A percentile compares a stretch with the other conserved stretches of the same genome.
These are phyloP conservation scores for Ooceraea biroi DNA, from an alignment of 1,140 invertebrate genomes.

Conservation along the genomic window DNA sequence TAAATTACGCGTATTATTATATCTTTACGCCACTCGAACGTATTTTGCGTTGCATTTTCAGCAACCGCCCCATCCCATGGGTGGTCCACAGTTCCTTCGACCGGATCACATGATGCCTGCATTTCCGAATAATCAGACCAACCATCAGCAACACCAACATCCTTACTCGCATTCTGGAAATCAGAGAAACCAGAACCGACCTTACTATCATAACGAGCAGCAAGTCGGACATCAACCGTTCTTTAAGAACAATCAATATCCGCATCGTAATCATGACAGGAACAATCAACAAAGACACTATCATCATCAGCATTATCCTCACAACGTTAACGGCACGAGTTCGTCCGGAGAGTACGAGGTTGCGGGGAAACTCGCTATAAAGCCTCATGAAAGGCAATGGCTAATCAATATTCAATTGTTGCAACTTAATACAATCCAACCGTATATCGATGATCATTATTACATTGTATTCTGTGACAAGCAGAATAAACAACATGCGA, in stretches of 20 bases:
- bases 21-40: not conserved
- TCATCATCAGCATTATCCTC: slow-evolving; percentile 76
- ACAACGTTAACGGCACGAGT: slow-evolving; percentile 79
- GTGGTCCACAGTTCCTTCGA: slow-evolving; percentile 77
- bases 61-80: slow-evolving; percentile 79
- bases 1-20: not conserved
- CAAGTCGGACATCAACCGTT: slow-evolving; percentile 81
- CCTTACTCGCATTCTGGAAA: slow-evolving; percentile 82
- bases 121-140: slow-evolving; percentile 78
- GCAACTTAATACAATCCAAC: slow-evolving; percentile 94
- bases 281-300: slow-evolving; percentile 81
- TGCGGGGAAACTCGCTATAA: slow-evolving; percentile 93
- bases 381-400: slow-evolving; percentile 96
- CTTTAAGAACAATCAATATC: slow-evolving; percentile 84
- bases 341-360: slow-evolving; percentile 89
- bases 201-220: slow-evolving; percentile 79
- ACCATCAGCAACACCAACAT: slow-evolving; percentile 78
- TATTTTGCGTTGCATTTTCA: slow-evolving; percentile 33
- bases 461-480: slow-evolving; percentile 89
- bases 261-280: slow-evolving; percentile 80
- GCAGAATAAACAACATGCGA: slow-evolving; percentile 82
- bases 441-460: slow-evolving; percentile 95
- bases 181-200: slow-evolving; percentile 82
- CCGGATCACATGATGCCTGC: slow-evolving; percentile 79
- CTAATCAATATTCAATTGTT: slow-evolving; percentile 96